Evolutionary conservation across 2,113 vertebrate genomes (phyloP).

Genomic region (Tautogolabrus adspersus): DNA sequence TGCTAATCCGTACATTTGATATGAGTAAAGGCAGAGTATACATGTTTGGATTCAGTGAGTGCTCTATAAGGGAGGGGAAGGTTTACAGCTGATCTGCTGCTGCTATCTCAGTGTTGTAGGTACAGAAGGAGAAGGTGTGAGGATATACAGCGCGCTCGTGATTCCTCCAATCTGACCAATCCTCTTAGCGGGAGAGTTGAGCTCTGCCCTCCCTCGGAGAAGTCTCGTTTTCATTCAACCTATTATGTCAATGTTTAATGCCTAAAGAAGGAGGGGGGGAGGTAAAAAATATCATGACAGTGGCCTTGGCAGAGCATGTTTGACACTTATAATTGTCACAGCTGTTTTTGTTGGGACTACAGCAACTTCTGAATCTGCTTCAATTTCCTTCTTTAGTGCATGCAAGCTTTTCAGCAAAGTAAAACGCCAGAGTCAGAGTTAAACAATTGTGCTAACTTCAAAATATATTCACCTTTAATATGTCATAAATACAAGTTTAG

Average conservation of each 20-base stretch:
- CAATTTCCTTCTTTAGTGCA: neutral
- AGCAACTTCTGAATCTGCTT: slow-evolving; percentile 3
- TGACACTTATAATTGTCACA: slow-evolving; percentile 8
- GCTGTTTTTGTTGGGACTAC: slow-evolving; percentile 11
- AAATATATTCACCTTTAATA: too few species aligned
- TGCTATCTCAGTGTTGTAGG: slow-evolving; percentile 48
- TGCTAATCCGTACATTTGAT: slow-evolving; percentile 52
- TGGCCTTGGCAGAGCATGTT: slow-evolving; percentile 29
- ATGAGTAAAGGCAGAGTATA: slow-evolving; percentile 9
- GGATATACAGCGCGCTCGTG: slow-evolving; percentile 31
- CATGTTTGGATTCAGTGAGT: slow-evolving; percentile 27
- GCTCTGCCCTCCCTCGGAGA: slow-evolving; percentile 58
- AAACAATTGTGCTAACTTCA: too few species aligned
- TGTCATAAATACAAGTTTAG: too few species aligned
- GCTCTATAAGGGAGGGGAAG: slow-evolving; percentile 10
- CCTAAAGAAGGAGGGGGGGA: slow-evolving; percentile 34
- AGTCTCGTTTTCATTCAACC: slow-evolving; percentile 40
- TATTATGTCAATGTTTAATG: slow-evolving; percentile 70
- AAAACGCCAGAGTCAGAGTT: too few species aligned
- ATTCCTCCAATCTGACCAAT: slow-evolving; percentile 72
- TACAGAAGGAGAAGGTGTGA: slow-evolving; percentile 30
- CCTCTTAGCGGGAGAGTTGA: slow-evolving; percentile 71
- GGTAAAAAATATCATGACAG: slow-evolving; percentile 43
- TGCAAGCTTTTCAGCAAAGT: too few species aligned
- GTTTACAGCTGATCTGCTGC: slow-evolving; percentile 43